Base-by-base conservation (phyloP, 2,113 vertebrate genomes). In the Vulpes lagopus region DNA sequence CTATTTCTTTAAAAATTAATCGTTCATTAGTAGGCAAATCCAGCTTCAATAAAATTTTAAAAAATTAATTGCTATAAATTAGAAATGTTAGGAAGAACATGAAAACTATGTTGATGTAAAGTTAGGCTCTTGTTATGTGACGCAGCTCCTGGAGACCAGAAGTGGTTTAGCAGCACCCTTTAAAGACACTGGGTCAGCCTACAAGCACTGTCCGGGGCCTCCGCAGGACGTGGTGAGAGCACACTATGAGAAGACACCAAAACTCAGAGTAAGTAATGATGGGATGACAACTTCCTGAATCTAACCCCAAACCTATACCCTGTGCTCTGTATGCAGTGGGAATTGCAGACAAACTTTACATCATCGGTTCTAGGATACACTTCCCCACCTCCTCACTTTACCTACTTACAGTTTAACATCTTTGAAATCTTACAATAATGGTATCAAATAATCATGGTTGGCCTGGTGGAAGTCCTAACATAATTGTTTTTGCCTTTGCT, bases 1-100 rank as follows among this genome's bases (percentile, higher is more conserved):
- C 14, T 60, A 62, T 91, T 84, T 96, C n/a, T 89, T 11, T 60
- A 81, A 86, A 65, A 95, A 92, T 81, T 25, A 86, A 79, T 82
- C 16, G 62, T 43, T 43, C 43, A 43, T 43, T 43, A 43, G 43
- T 43, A 43, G 43, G 43, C 43, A 43, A 8, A 43, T 43, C 43
- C 7, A 43, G 43, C 43, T 43, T 43, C 43, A 43, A 43, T 43
- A 43, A 43, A 43, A 43, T 43, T 43, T 43, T 7, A 43, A 43
- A 89, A 71, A 96, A 91, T 73, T 32, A 84, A 82, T 85, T 11
- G 55, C 27, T 53, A 80, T 92, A 57, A 38, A 17, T 65, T 83
- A 25, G 35, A 95, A 95, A 83, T 91, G 27, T 35, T 78, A 79
- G 49, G 84, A 79, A 88, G 93, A 51, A 91, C 91, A 60, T 73